Conservation (phyloP, 2,113 vertebrate genomes). For the Gymnocephalus cernua region DNA sequence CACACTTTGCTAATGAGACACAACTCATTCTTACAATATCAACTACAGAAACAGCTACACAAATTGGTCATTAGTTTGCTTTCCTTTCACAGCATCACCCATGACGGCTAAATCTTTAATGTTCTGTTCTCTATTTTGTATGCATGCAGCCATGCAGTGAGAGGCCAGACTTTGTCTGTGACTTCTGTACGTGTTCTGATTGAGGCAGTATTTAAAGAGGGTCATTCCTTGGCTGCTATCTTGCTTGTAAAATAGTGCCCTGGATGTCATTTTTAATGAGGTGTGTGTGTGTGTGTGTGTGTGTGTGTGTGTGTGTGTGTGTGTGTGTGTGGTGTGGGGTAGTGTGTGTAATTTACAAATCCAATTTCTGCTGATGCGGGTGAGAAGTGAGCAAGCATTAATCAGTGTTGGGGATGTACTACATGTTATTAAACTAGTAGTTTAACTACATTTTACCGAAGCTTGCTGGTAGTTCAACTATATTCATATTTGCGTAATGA, state of each 20-base stretch:
- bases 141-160: too few relatives aligned
- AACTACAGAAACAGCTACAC: not conserved
- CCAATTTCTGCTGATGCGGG: not conserved
- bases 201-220: not conserved
- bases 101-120: not conserved
- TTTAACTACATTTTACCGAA: too few relatives aligned
- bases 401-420: too few relatives aligned
- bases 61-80: slow-evolving; percentile 24
- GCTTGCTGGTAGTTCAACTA: too few relatives aligned
- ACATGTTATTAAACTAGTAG: too few relatives aligned
- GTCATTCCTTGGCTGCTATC: not conserved
- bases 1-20: slow-evolving; percentile 33
- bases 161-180: not conserved
- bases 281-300: not conserved
- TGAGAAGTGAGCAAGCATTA: not conserved
- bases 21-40: not conserved
- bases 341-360: not conserved
- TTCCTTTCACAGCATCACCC: not conserved
- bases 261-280: not conserved
- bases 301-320: not conserved
- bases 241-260: not conserved
- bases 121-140: not conserved
- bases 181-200: not conserved
- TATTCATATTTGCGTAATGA: too few relatives aligned
- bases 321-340: not conserved